These are phyloP conservation scores for Pelvicachromis taeniatus DNA, from an alignment of 2,113 vertebrate genomes.

Conservation along the genomic window DNA sequence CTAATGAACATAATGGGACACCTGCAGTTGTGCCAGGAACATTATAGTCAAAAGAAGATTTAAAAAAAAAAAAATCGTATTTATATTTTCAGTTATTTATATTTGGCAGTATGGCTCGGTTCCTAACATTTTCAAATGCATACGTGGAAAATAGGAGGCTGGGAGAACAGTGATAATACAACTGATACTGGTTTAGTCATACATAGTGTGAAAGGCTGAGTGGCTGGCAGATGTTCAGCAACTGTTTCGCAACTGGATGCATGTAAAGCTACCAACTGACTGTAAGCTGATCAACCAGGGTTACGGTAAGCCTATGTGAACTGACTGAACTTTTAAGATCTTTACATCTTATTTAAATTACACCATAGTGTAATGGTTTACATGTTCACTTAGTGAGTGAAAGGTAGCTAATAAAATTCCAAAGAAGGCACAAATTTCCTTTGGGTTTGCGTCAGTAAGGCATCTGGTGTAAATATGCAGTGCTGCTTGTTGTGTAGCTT, in stretches of 20 bases:
- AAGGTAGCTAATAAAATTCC: background rate
- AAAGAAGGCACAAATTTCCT: background rate
- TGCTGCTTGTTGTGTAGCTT: background rate
- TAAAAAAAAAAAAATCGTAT: accelerated
- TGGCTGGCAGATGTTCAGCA: background rate
- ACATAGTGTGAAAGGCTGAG: background rate
- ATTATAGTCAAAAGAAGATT: background rate
- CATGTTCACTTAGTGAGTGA: background rate
- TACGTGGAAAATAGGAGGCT: background rate
- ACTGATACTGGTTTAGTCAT: background rate
- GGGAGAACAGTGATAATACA: background rate
- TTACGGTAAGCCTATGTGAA: background rate
- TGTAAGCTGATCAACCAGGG: background rate
- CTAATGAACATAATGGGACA: background rate
- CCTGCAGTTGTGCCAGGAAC: background rate
- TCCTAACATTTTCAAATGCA: background rate
- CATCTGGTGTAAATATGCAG: background rate
- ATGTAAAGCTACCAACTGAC: background rate
- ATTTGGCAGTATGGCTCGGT: background rate
- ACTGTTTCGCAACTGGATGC: background rate
- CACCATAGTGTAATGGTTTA: background rate
- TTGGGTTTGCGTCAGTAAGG: background rate
- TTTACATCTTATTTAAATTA: background rate
- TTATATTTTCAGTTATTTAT: background rate
- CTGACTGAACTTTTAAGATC: background rate